Conservation (phyloP, 2,113 vertebrate species). For the Carollia perspicillata region DNA sequence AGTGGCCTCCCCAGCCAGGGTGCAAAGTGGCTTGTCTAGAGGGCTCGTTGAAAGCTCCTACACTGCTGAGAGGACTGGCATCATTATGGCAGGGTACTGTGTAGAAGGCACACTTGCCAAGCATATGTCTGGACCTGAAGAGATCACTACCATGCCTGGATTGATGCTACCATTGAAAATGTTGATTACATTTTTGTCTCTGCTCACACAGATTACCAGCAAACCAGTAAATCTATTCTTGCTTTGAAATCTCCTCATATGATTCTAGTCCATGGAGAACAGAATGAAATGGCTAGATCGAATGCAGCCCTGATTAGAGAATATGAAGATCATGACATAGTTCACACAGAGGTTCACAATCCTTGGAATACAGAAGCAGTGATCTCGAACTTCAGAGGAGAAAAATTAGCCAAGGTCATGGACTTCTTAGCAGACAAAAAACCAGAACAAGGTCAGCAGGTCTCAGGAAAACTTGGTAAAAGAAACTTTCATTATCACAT, state of each 20-base stretch:
- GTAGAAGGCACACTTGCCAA: constrained; percentile 97
- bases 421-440: constrained; percentile 94
- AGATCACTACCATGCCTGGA: constrained; percentile 98
- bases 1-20: constrained; percentile 98
- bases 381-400: constrained; percentile 95
- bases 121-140: constrained; percentile 99
- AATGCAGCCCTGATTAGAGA: constrained; percentile 96
- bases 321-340: constrained; percentile 97
- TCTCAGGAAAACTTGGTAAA: constrained; percentile 97
- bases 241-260: constrained; percentile 97
- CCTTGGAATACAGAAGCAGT: constrained; percentile 96
- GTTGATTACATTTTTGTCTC: constrained; percentile 99
- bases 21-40: constrained; percentile 96
- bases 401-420: constrained; percentile 99
- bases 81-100: constrained; percentile 97
- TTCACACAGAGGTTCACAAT: constrained; percentile 97
- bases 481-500: constrained; percentile 98
- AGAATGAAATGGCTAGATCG: constrained; percentile 97
- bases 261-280: constrained; percentile 96
- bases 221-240: constrained; percentile 98
- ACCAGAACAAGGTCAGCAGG: constrained; percentile 91
- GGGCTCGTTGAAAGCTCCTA: constrained; percentile 99
- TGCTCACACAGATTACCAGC: constrained; percentile 97
- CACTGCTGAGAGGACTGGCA: constrained; percentile 96
- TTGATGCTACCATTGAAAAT: constrained; percentile 98